These are phyloP conservation scores for Cranoglanis bouderius DNA, from an alignment of 2,113 vertebrate genomes.

Conservation along the genomic window DNA sequence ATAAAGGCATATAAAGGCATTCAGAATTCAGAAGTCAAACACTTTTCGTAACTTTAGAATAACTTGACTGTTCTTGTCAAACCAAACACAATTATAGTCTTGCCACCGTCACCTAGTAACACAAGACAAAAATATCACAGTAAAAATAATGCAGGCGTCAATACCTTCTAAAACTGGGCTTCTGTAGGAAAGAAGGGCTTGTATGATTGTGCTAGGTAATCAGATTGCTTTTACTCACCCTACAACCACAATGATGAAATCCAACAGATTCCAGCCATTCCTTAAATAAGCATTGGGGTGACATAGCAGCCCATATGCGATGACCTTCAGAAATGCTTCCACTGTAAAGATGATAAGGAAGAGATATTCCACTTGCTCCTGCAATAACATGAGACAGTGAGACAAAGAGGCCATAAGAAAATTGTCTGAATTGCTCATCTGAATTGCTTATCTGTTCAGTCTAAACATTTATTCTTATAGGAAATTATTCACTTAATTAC, in stretches of 20 bases:
- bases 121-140: neutral
- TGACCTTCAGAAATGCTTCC: constrained; percentile 99
- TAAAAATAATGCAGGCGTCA: neutral
- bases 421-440: neutral
- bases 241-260: constrained; percentile 99
- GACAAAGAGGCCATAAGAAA: constrained; percentile 21
- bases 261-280: constrained; percentile 99
- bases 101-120: neutral
- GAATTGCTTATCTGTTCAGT: neutral
- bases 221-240: constrained; percentile 80
- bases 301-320: constrained; percentile 98
- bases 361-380: constrained; percentile 99
- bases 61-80: neutral
- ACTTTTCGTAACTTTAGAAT: neutral
- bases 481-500: neutral
- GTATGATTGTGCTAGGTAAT: neutral
- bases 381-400: constrained; percentile 39
- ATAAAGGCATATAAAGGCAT: no score
- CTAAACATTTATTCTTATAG: neutral
- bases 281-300: constrained; percentile 99
- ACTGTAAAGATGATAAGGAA: constrained; percentile 99
- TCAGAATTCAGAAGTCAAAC: neutral
- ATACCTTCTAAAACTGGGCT: neutral
- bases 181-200: neutral
- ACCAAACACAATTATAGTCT: neutral